Evolutionary conservation across 2,888 invertebrate species (phyloP).

Genomic region (Peribatodes rhomboidaria): DNA sequence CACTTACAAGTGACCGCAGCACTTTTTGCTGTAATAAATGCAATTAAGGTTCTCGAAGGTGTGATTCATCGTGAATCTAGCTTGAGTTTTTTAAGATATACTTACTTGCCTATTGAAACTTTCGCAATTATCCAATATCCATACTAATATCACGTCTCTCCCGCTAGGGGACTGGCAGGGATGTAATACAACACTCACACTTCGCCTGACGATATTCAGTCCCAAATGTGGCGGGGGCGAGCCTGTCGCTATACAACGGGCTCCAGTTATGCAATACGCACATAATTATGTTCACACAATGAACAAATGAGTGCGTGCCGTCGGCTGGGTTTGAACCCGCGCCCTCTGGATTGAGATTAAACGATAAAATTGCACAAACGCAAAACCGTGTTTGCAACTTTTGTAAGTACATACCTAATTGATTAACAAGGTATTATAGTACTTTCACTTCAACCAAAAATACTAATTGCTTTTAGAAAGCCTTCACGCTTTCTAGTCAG

Average conservation of each 20-base stretch:
- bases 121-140: no score
- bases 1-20: conserved; percentile 26
- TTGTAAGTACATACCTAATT: conserved; percentile 28
- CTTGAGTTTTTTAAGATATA: not conserved
- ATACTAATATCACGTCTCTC: no score
- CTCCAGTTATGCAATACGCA: no score
- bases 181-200: no score
- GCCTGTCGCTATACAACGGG: no score
- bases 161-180: no score
- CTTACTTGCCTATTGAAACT: not conserved
- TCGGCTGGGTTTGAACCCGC: no score
- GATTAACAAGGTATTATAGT: conserved; percentile 41
- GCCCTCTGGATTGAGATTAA: no score
- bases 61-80: conserved; percentile 14
- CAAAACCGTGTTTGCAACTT: conserved; percentile 12
- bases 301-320: no score
- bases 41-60: conserved; percentile 8
- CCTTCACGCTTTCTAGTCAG: conserved; percentile 49
- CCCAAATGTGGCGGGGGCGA: no score
- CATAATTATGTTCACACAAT: no score
- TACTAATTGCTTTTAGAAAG: conserved; percentile 48
- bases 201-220: no score
- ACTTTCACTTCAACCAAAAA: conserved; percentile 46
- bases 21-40: conserved; percentile 12
- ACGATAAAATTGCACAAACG: not conserved